Conservation (phyloP, 2,888 invertebrate genomes). For the Polymixis flavicincta region DNA sequence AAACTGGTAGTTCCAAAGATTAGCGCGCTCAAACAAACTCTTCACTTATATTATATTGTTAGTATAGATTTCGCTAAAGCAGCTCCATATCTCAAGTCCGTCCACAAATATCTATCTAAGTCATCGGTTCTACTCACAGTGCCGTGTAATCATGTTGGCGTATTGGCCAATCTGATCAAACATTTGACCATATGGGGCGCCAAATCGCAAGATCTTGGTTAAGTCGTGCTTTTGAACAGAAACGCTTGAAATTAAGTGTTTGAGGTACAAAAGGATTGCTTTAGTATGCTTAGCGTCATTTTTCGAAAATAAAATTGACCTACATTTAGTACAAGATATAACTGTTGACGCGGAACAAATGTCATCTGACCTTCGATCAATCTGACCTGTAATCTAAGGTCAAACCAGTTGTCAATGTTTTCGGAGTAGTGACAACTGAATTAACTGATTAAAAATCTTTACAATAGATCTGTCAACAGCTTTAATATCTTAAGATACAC, state of each 20-base stretch:
- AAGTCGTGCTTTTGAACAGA: conserved; percentile 16
- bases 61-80: conserved; percentile 11
- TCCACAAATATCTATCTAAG: conserved; percentile 51
- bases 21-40: too few relatives aligned
- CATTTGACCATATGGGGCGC: conserved; percentile 47
- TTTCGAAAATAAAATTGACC: background rate
- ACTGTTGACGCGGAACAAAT: conserved; percentile 4
- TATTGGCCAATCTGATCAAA: conserved; percentile 57
- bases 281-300: background rate
- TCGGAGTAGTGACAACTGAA: conserved; percentile 33
- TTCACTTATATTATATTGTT: too few relatives aligned
- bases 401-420: conserved; percentile 30
- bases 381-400: conserved; percentile 35
- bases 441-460: conserved; percentile 41
- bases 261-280: background rate
- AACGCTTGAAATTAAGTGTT: conserved; percentile 23
- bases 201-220: conserved; percentile 48
- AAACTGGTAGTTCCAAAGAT: too few relatives aligned
- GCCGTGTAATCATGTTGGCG: conserved; percentile 39
- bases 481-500: background rate
- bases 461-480: conserved; percentile 11
- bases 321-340: conserved; percentile 5
- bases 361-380: conserved; percentile 21
- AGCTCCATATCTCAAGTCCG: conserved; percentile 1
- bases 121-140: conserved; percentile 49